These are phyloP conservation scores for Drosophila trichaetosa DNA, from an alignment of 2,888 invertebrate genomes.

Conservation along the genomic window DNA sequence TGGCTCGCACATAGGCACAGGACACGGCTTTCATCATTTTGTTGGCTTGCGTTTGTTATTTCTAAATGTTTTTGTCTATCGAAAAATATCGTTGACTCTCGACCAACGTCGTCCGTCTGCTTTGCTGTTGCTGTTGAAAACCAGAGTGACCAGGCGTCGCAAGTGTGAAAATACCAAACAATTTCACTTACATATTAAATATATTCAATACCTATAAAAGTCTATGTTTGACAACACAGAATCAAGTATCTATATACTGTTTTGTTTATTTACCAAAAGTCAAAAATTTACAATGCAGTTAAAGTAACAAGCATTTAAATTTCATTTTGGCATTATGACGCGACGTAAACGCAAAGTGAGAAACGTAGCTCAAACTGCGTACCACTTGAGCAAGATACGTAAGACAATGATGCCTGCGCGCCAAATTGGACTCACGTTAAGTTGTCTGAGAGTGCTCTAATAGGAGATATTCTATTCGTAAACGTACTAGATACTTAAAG, in stretches of 20 bases:
- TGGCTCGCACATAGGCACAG: conserved; percentile 87
- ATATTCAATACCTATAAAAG: conserved; percentile 1
- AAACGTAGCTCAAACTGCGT: conserved; percentile 11
- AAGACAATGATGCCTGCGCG: conserved; percentile 16
- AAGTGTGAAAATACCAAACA: conserved; percentile 10
- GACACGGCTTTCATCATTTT: conserved; percentile 89
- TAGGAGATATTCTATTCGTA: background rate
- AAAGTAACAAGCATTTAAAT: background rate
- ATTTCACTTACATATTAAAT: background rate
- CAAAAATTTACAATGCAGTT: background rate
- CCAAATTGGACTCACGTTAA: background rate
- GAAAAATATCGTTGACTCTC: conserved; percentile 67
- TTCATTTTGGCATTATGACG: background rate
- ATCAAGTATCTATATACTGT: background rate
- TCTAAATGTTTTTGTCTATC: conserved; percentile 57
- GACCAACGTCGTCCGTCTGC: conserved; percentile 63
- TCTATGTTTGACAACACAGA: background rate
- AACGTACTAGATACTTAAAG: background rate
- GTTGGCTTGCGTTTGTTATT: conserved; percentile 33
- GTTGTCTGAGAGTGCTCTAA: background rate
- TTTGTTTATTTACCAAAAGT: background rate
- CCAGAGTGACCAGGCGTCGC: conserved; percentile 48
- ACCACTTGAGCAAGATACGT: background rate
- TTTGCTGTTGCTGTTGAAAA: conserved; percentile 59
- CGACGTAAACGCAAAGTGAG: conserved; percentile 17